These are phyloP conservation scores for Notodromas monacha DNA, from an alignment of 2,888 invertebrate species.

Conservation along the genomic window DNA sequence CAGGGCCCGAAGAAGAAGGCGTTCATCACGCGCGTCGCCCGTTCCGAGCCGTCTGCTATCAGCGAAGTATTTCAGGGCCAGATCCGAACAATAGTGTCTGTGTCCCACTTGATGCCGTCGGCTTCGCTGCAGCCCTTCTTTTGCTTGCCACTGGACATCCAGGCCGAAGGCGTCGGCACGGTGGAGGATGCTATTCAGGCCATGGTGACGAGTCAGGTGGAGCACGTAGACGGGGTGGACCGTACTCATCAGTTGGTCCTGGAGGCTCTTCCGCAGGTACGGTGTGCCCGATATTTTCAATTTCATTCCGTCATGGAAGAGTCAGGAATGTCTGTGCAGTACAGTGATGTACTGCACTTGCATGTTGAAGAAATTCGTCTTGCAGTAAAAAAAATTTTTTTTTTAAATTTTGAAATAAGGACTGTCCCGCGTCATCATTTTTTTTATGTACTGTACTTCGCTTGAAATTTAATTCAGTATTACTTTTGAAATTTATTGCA, in stretches of 20 bases:
- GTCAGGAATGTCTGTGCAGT: no score
- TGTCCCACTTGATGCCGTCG: conserved; percentile 38
- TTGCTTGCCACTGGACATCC: conserved; percentile 70
- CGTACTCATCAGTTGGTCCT: conserved; percentile 58
- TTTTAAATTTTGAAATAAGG: no score
- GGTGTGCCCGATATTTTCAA: no score
- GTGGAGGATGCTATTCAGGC: conserved; percentile 62
- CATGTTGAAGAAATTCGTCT: no score
- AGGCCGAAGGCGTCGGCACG: conserved; percentile 26
- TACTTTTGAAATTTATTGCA: no score
- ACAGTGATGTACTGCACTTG: no score
- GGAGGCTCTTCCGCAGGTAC: conserved; percentile 57
- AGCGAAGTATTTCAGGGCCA: conserved; percentile 78
- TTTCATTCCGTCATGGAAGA: no score
- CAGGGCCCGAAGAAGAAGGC: conserved; percentile 63
- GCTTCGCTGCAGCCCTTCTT: conserved; percentile 85
- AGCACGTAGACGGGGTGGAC: conserved; percentile 33
- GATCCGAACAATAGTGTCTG: conserved; percentile 37
- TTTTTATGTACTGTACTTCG: no score
- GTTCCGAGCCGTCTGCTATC: conserved; percentile 48
- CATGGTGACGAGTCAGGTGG: conserved; percentile 38
- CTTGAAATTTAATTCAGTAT: no score
- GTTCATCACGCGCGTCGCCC: conserved; percentile 49
- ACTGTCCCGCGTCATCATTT: no score
- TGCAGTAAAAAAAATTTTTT: no score